phyloP scores from a whole-genome alignment of 2,888 invertebrate genomes.

The Drosophila mercatorum region DNA sequence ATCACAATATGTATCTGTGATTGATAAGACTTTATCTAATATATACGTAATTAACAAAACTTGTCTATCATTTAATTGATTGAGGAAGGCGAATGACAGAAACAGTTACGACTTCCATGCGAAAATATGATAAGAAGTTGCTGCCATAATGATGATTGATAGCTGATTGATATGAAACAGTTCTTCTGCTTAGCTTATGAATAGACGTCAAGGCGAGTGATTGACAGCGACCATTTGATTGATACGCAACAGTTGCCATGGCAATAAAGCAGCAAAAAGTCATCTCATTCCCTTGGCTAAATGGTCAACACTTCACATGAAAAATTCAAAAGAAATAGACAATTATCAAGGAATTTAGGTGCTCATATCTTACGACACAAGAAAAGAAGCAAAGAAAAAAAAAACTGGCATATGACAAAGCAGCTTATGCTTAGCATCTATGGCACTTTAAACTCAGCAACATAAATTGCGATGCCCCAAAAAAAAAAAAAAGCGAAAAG shows the following conservation, averaged over 20 bases:
- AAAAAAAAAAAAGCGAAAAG: conserved; percentile 6
- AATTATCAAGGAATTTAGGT: conserved; percentile 45
- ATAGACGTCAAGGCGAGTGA: neutral
- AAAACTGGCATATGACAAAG: conserved; percentile 35
- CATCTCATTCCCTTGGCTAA: neutral
- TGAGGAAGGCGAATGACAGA: neutral
- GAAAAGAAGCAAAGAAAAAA: neutral
- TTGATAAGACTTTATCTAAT: neutral
- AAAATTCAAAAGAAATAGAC: conserved; percentile 16
- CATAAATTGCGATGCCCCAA: conserved; percentile 44
- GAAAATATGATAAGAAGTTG: neutral
- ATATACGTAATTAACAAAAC: neutral
- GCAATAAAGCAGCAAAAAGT: conserved; percentile 6
- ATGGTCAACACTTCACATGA: conserved; percentile 31
- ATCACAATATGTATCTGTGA: neutral
- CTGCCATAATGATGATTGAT: conserved; percentile 2
- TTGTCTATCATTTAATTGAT: neutral
- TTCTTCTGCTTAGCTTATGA: neutral
- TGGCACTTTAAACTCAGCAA: conserved; percentile 60
- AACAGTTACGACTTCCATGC: neutral
- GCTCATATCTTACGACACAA: conserved; percentile 12
- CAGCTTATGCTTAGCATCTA: conserved; percentile 51
- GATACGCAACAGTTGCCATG: neutral
- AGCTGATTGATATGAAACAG: conserved; percentile 9
- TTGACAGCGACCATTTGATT: neutral